Evolutionary conservation across 2,888 invertebrate species (phyloP).

Genomic region (Lochmaea crataegi): DNA sequence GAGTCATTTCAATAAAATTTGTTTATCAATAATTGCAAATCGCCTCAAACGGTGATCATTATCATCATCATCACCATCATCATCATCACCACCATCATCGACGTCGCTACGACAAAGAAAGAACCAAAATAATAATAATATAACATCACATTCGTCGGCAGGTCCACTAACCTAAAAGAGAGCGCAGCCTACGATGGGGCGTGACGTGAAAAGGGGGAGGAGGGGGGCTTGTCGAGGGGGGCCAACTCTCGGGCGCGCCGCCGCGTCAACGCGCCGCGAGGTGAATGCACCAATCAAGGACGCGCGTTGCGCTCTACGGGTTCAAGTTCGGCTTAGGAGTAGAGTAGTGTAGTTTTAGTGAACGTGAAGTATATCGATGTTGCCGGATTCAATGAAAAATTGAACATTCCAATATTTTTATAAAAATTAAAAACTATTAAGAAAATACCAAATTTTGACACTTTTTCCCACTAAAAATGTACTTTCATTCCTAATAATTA

Average conservation of each 20-base stretch:
- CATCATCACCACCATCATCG: neutral
- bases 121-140: slow-evolving; percentile 18
- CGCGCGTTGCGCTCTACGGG: slow-evolving; percentile 48
- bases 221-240: slow-evolving; percentile 10
- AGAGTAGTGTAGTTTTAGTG: slow-evolving; percentile 12
- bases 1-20: too few species aligned
- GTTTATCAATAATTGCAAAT: too few species aligned
- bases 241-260: slow-evolving; percentile 38
- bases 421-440: too few species aligned
- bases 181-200: slow-evolving; percentile 41
- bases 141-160: slow-evolving; percentile 23
- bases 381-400: neutral
- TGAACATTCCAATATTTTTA: too few species aligned
- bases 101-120: neutral
- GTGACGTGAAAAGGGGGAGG: slow-evolving; percentile 8
- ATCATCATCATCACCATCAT: neutral
- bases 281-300: slow-evolving; percentile 58
- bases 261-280: slow-evolving; percentile 41
- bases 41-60: too few species aligned
- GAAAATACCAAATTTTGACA: too few species aligned
- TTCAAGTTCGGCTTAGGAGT: slow-evolving; percentile 49
- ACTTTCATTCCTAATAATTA: too few species aligned
- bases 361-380: slow-evolving; percentile 1
- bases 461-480: too few species aligned
- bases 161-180: slow-evolving; percentile 52